Conservation (phyloP, 2,113 vertebrate species). For the Larimichthys polyactis region DNA sequence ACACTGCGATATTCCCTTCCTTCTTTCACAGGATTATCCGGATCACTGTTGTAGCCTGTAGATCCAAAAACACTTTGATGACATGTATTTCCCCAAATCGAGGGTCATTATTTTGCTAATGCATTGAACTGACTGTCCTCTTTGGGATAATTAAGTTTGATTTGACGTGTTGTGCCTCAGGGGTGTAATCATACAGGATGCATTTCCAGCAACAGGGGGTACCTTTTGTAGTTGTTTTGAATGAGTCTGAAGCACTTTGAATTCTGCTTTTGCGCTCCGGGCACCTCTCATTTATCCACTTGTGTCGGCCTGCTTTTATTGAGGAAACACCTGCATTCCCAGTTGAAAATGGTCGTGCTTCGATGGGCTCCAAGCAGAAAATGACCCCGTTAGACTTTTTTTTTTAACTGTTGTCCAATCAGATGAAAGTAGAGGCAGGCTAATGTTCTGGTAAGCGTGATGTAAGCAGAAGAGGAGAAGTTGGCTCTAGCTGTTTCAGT, state of each 20-base stretch:
- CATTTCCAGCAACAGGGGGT: conserved; percentile 40
- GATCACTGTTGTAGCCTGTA: not conserved
- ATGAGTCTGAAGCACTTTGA: conserved; percentile 47
- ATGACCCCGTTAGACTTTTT: conserved; percentile 9
- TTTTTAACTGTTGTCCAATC: conserved; percentile 10
- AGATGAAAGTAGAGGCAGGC: conserved; percentile 5
- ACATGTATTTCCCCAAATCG: conserved; percentile 20
- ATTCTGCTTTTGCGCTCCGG: conserved; percentile 39
- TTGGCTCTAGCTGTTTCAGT: not conserved
- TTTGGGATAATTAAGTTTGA: conserved; percentile 37
- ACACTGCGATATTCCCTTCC: no score
- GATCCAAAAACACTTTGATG: conserved; percentile 19
- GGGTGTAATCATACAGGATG: conserved; percentile 52
- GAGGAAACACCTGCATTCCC: conserved; percentile 45
- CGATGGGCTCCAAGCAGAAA: conserved; percentile 11
- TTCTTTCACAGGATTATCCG: not conserved
- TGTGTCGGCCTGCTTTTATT: conserved; percentile 28
- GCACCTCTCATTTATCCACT: conserved; percentile 59
- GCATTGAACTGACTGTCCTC: conserved; percentile 30
- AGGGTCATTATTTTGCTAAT: conserved; percentile 9
- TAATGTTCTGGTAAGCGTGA: not conserved
- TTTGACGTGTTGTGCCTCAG: conserved; percentile 47
- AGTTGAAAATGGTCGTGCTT: conserved; percentile 25
- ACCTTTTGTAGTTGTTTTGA: conserved; percentile 50
- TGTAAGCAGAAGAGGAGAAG: not conserved